phyloP scores from a whole-genome alignment of 2,888 invertebrate species.

The Spatulosminthurus flaviceps region DNA sequence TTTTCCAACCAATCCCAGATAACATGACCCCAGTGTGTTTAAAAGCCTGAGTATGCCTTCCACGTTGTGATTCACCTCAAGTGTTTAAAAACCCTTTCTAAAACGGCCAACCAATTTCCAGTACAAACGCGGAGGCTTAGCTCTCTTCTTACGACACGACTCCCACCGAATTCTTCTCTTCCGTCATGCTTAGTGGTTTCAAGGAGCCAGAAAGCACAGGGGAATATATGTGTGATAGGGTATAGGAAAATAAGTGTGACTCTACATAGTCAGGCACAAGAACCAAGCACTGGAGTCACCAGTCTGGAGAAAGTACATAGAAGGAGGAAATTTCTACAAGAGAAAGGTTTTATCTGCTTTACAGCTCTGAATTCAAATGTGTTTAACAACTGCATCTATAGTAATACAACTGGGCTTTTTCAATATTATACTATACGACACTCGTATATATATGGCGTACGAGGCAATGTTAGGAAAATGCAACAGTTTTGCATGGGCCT shows the following conservation, averaged over 20 bases:
- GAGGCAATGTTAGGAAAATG: no score
- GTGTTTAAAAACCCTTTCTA: background rate
- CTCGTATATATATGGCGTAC: no score
- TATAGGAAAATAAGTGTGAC: no score
- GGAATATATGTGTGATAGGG: no score
- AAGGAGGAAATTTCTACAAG: background rate
- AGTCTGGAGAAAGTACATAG: background rate
- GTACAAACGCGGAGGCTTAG: background rate
- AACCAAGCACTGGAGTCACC: no score
- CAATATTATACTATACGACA: no score
- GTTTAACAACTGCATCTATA: background rate
- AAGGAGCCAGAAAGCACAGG: background rate
- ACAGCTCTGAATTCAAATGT: background rate
- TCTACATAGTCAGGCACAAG: no score
- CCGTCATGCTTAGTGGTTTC: background rate
- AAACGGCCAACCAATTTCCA: constrained; percentile 2
- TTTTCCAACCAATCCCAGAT: background rate
- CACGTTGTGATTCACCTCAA: constrained; percentile 24
- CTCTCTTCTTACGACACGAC: background rate
- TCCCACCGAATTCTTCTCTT: background rate
- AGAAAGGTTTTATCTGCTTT: background rate
- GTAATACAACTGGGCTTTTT: no score
- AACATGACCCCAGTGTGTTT: constrained; percentile 14
- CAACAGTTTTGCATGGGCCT: no score
- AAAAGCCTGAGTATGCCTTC: background rate